These are phyloP conservation scores for Heterodera carotae DNA, from an alignment of 1,140 invertebrate genomes.

Conservation along the genomic window DNA sequence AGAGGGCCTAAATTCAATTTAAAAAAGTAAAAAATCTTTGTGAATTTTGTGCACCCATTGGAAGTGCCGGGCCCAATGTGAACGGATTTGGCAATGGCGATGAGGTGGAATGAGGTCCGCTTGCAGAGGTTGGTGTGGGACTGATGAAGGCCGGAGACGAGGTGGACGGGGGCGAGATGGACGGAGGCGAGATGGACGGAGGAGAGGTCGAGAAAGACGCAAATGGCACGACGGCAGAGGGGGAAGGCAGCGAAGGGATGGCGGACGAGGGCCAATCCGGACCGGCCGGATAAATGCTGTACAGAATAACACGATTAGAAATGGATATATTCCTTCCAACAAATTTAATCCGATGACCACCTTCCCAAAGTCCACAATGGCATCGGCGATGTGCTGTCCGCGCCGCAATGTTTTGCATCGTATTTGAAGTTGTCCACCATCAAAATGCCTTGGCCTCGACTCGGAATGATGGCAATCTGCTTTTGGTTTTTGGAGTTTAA, in stretches of 20 bases:
- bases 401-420: slow-evolving; percentile 44
- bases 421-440: slow-evolving; percentile 62
- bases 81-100: slow-evolving; percentile 24
- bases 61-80: slow-evolving; percentile 19
- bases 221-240: slow-evolving; percentile 17
- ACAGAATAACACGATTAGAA: too few species aligned
- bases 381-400: slow-evolving; percentile 10
- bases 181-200: slow-evolving; percentile 7
- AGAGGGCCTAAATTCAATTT: slow-evolving; percentile 6
- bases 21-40: neutral
- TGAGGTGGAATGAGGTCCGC: neutral
- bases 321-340: too few species aligned
- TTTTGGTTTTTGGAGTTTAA: slow-evolving; percentile 7
- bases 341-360: too few species aligned
- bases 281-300: neutral
- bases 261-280: neutral
- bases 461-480: slow-evolving; percentile 62
- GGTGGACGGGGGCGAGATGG: neutral
- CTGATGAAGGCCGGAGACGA: neutral
- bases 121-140: slow-evolving; percentile 12
- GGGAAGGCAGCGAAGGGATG: neutral
- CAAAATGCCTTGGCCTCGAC: slow-evolving; percentile 49
- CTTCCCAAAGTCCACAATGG: neutral
- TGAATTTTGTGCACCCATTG: slow-evolving; percentile 6
- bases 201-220: neutral